Base-by-base conservation (phyloP, 2,888 invertebrate species). In the Notodonta dromedarius region DNA sequence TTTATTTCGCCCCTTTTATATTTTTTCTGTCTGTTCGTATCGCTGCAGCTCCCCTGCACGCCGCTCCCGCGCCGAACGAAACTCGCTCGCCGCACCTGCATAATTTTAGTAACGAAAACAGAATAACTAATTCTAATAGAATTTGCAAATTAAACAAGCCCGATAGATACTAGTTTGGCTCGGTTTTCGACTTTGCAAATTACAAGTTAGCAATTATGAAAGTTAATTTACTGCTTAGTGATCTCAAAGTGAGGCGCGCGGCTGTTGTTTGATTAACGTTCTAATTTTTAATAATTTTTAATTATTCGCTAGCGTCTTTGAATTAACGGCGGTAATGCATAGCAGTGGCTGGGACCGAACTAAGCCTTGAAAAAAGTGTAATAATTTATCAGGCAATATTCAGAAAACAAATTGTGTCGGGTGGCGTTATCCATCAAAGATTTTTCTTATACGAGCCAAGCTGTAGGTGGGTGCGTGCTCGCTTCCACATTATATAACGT, bases 1-100 rank as follows among this genome's bases (percentile, higher is more conserved):
- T 88, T 87, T 88, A 87, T 90, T 87, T 84, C 74, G 74, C 72
- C 78, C 66, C 73, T 82, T 85, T 84, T 87, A 81, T 82, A 9
- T 53, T 87, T 86, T 84, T 84, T 83, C 64, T 79, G 71, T 76
- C 73, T 72, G 69, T 76, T 76, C 62, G 73, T 78, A 74, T 77
- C 62, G 71, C 69, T 72, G 78, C 73, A 73, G 63, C 64, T 67
- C 56, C 61, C 58, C 54, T 51, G 57, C 63, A 70, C 62, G 70
- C 66, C 57, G 5, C 3, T 50, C 50, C 46, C 46, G n/a, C n/a
- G 0, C 46, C 46, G n/a, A 44, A 44, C 12, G 12, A 13, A 12
- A 44, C 11, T 40, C 40, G 6, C 40, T 40, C 12, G 44, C 12
- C 44, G 44, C 44, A 44, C 24, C n/a, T 46, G 46, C 13, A 46